Base-by-base conservation (phyloP, 2,113 vertebrate species). In the Apodemus sylvaticus region DNA sequence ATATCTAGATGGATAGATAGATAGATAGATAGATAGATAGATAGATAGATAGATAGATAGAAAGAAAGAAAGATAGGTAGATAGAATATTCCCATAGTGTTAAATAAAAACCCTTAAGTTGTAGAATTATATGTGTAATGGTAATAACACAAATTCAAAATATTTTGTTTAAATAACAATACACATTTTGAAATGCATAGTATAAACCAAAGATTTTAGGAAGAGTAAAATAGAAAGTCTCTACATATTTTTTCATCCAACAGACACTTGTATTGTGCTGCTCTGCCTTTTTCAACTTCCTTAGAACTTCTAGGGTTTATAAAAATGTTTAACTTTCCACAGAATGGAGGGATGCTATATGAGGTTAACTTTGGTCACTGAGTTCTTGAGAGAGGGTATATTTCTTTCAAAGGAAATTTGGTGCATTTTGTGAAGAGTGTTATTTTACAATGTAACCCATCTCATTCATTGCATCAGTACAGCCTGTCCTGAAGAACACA, bases 391-490 rank as follows among this genome's bases (percentile, higher is more conserved):
- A 16, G 6, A 70, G 6, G 64, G n/a, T 70, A n/a, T 82, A 5
- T 87, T 87, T 86, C 81, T 68, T 70, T 85, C 26, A 42, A 48
- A 93, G 10, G 10, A 93, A 83, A 92, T 87, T 74, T 45, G 79
- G 9, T 64, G 42, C 12, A 85, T 60, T 64, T 95, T 89, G 4
- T 62, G 39, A 55, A 68, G 86, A 92, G 55, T 6, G 51, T 4
- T 76, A 36, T 83, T 60, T 60, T 9, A 42, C 13, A 14, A 29
- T 3, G 29, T 3, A 51, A 9, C 1, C 58, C 6, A 51, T 3
- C 62, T 10, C 36, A 36, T 51, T 82, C 26, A 53, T 83, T 89
- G 39, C 45, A 70, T 53, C 7, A 53, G 1, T 66, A 42, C 86
- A 74, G 24, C 42, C 76, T 82, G 13, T 17, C 78, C 16, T 81